phyloP scores from a whole-genome alignment of 2,113 vertebrate genomes.

The Hemicordylus capensis region DNA sequence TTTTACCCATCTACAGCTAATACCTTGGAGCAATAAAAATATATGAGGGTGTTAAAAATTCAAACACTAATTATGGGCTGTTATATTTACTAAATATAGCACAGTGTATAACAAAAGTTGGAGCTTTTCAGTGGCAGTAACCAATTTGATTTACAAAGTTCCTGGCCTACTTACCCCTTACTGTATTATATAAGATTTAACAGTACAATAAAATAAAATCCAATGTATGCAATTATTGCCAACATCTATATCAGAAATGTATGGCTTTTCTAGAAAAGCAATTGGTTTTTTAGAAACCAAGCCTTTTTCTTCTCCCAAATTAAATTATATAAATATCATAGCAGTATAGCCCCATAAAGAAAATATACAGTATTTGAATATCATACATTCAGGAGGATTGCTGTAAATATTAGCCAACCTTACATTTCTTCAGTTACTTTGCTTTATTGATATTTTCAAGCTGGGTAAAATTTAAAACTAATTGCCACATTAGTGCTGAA shows the following conservation, averaged over 20 bases:
- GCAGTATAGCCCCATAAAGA: slow-evolving; percentile 33
- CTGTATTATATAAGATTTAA: slow-evolving; percentile 57
- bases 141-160: slow-evolving; percentile 60
- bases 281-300: slow-evolving; percentile 37
- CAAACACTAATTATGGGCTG: slow-evolving; percentile 64
- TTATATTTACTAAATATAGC: slow-evolving; percentile 71
- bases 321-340: slow-evolving; percentile 51
- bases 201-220: slow-evolving; percentile 61
- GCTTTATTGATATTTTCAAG: slow-evolving; percentile 49
- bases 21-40: slow-evolving; percentile 68
- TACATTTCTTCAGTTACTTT: slow-evolving; percentile 42
- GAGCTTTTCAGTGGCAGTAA: slow-evolving; percentile 33
- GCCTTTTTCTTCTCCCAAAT: slow-evolving; percentile 39
- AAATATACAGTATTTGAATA: slow-evolving; percentile 31
- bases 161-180: slow-evolving; percentile 43
- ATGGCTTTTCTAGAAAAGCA: slow-evolving; percentile 46
- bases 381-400: slow-evolving; percentile 48
- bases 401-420: slow-evolving; percentile 48
- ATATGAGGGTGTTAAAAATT: slow-evolving; percentile 69
- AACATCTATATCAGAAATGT: slow-evolving; percentile 16
- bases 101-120: slow-evolving; percentile 61
- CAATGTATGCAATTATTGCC: slow-evolving; percentile 46
- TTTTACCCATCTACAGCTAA: slow-evolving; percentile 61
- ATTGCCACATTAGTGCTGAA: slow-evolving; percentile 38
- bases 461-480: slow-evolving; percentile 47